Base-by-base conservation (phyloP, 2,888 invertebrate species). In the Pelosia muscerda region DNA sequence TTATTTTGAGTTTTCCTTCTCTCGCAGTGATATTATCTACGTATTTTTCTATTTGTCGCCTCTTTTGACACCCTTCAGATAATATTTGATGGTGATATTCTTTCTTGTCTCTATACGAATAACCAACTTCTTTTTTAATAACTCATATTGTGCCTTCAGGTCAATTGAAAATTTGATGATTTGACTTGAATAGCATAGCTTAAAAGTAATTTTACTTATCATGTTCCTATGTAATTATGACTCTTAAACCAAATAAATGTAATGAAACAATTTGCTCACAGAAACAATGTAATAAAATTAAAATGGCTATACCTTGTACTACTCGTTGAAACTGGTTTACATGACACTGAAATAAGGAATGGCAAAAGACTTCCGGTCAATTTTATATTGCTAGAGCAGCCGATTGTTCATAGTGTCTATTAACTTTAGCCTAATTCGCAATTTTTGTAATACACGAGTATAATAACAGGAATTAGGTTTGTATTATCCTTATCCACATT, bases 401-500 rank as follows among this genome's bases (percentile, higher is more conserved):
- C 23, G 67, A 53, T 34, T 71, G 28, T 49, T 62, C 49, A 26
- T 15, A 15, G 49, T 57, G 34, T 38, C 54, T 63, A 63, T 55
- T 57, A 22, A 28, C 57, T 58, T 28, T 49, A 57, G 23, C 9
- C 23, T 58, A n/a, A 53, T 57, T 58, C 58, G 28, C 53, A 34
- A 49, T 54, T 19, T 59, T 23, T 55, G 23, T 56, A 25, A 26
- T 19, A n/a, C n/a, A n/a, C n/a, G n/a, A n/a, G 56, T 31, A 10
- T 66, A 56, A 56, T 67, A 49, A 63, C 34, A 34, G n/a, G 19
- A 25, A 57, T n/a, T 34, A 63, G 11, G 25, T 42, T 10, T 31
- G 23, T 62, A 53, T 63, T 67, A 59, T 31, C 55, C 53, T 68
- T 31, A 34, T 62, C 42, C 34, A 63, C 9, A 65, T 74, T 55